Conservation (phyloP, 2,113 vertebrate species). For the Spheniscus mendiculus region DNA sequence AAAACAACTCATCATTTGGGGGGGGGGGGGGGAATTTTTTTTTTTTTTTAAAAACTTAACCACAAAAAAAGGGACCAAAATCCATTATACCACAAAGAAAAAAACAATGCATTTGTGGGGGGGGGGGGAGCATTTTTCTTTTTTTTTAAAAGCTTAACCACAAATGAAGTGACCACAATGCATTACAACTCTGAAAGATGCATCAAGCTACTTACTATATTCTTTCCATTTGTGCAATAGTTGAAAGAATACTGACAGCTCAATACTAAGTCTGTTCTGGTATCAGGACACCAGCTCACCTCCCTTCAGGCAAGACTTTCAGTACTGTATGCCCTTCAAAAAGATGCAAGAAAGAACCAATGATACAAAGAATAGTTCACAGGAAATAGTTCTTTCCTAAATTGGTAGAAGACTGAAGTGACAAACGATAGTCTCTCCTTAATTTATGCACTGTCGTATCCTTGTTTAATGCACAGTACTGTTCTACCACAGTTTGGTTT, state of each 20-base stretch:
- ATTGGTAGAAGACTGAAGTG: neutral
- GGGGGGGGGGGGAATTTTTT: too few species aligned
- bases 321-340: neutral
- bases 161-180: neutral
- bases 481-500: neutral
- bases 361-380: neutral
- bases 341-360: neutral
- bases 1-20: neutral
- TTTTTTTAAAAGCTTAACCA: neutral
- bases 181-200: neutral
- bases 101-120: too few species aligned
- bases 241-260: neutral
- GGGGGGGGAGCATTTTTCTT: too few species aligned
- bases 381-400: neutral
- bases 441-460: neutral
- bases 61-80: too few species aligned
- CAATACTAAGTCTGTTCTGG: neutral
- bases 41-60: neutral
- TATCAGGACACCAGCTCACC: neutral
- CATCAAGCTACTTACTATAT: neutral
- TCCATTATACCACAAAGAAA: too few species aligned
- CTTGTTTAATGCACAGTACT: neutral
- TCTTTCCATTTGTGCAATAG: neutral
- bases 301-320: neutral
- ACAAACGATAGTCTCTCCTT: neutral